phyloP scores from a whole-genome alignment of 1,140 invertebrate species.

The Plectrocnemia conspersa region DNA sequence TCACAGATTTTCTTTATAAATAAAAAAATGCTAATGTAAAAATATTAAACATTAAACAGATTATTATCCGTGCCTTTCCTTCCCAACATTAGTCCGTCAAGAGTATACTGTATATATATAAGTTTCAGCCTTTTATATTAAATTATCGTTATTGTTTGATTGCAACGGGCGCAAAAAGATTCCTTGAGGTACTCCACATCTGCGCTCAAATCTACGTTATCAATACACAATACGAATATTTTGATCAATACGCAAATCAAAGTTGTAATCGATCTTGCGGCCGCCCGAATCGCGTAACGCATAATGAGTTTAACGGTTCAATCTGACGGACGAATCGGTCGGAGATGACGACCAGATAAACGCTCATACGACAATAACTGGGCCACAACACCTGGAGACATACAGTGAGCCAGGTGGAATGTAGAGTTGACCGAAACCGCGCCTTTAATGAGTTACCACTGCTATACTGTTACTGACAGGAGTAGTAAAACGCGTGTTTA shows the following conservation, averaged over 20 bases:
- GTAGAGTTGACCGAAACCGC: too few species aligned
- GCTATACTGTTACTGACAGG: too few species aligned
- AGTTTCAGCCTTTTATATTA: not conserved
- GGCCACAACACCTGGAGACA: slow-evolving; percentile 1
- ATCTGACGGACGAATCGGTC: not conserved
- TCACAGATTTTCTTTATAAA: too few species aligned
- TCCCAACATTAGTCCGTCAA: too few species aligned
- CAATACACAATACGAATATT: too few species aligned
- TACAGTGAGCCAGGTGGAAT: slow-evolving; percentile 2
- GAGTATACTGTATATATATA: slow-evolving; percentile 1
- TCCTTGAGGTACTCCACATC: not conserved
- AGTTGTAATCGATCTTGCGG: not conserved
- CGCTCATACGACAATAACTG: not conserved
- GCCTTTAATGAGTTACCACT: too few species aligned
- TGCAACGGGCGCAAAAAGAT: not conserved
- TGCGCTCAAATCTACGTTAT: not conserved
- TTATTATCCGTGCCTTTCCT: too few species aligned
- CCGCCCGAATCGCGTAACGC: not conserved
- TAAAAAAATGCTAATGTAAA: too few species aligned
- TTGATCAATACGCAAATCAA: too few species aligned
- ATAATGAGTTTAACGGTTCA: slow-evolving; percentile 9
- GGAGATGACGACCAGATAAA: slow-evolving; percentile 4
- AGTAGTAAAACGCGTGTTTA: too few species aligned
- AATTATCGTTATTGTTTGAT: not conserved
- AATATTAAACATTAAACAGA: too few species aligned